Evolutionary conservation across 2,888 invertebrate genomes (phyloP).

Genomic region (Drosophila flavopinicola): DNA sequence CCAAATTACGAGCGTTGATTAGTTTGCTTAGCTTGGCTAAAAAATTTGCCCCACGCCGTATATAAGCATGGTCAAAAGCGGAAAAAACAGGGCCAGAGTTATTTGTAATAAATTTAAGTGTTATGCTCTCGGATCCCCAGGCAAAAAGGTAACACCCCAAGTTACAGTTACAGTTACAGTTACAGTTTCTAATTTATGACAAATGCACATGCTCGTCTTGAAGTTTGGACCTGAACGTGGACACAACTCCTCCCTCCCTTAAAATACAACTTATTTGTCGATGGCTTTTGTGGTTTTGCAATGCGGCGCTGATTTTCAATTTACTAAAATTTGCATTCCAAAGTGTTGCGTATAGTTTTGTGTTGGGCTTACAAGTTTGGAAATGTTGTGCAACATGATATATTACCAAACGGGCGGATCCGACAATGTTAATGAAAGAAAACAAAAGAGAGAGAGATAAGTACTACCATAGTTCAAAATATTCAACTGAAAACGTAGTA

Average conservation of each 20-base stretch:
- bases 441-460: background rate
- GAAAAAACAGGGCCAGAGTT: constrained; percentile 59
- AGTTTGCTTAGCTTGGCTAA: constrained; percentile 66
- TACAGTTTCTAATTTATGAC: constrained; percentile 78
- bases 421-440: constrained; percentile 2
- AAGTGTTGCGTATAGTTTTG: constrained; percentile 55
- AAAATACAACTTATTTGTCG: constrained; percentile 61
- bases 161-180: constrained; percentile 64
- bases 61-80: constrained; percentile 18
- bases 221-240: constrained; percentile 53
- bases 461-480: background rate
- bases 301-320: constrained; percentile 66
- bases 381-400: constrained; percentile 52
- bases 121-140: constrained; percentile 44
- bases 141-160: constrained; percentile 57
- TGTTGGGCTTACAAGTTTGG: constrained; percentile 34
- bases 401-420: constrained; percentile 46
- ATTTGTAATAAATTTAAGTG: constrained; percentile 76
- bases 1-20: constrained; percentile 70
- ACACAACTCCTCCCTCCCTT: constrained; percentile 4
- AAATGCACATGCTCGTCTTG: constrained; percentile 74
- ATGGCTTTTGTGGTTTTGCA: constrained; percentile 64
- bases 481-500: background rate
- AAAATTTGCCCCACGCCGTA: constrained; percentile 39
- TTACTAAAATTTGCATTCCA: constrained; percentile 74